Base-by-base conservation (phyloP, 2,888 invertebrate genomes). In the Ischnura elegans region DNA sequence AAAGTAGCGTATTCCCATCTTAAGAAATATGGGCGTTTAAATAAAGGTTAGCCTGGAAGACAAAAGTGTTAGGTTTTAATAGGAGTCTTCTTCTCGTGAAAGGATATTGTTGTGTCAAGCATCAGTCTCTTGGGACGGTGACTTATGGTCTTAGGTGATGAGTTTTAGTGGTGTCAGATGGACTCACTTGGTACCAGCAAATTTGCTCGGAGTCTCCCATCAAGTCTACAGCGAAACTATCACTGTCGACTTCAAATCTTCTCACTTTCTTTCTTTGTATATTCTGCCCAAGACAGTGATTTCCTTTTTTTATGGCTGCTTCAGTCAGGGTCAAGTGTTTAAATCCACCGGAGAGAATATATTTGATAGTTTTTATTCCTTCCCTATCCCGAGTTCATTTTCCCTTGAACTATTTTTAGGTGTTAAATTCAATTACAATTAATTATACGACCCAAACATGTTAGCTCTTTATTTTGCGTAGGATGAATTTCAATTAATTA, bases 261-360 rank as follows among this genome's bases (percentile, higher is more conserved):
- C 36, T 76, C 76, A 13, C 36, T 19, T 43, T 90, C 55, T 29
- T 87, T 21, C 51, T 47, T 87, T 47, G 8, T 29, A 25, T n/a
- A 45, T 21, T 45, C 29, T 19, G 25, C 43, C n/a, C 25, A 36
- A 13, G 16, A 13, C 8, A 66, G 76, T 76, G 76, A 29, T 6
- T 76, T 36, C n/a, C n/a, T 76, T 76, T 76, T 66, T 51, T 76
- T 76, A 76, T 76, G 76, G 76, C 36, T 76, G 76, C 76, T 36
- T 36, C 36, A 16, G 76, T 29, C 29, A 76, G 29, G 36, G 29
- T 16, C 36, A 10, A 8, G 29, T 36, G 76, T n/a, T 76, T 29
- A 76, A 36, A 36, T 36, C 76, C 29, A 36, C 29, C 29, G 29
- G 1, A 25, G 25, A 76, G 5, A 36, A 51, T 13, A 36, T 76